phyloP scores from a whole-genome alignment of 53 echinoderm and acorn worm genomes.

The Paracentrotus lividus region DNA sequence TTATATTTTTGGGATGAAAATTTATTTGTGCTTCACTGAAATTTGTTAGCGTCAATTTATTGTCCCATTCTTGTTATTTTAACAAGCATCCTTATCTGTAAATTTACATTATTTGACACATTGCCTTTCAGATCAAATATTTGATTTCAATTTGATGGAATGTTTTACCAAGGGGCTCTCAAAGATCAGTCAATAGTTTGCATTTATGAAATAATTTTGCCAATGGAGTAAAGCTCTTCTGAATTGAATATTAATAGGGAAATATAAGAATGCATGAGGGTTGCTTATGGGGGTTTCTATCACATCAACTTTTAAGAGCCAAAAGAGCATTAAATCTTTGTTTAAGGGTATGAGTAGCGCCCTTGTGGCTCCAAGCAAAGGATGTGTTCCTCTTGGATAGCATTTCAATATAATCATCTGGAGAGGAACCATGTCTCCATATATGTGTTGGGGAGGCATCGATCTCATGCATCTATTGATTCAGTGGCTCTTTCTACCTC shows the following conservation, averaged over 20 bases:
- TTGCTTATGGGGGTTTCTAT: too few species aligned
- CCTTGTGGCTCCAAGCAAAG: too few species aligned
- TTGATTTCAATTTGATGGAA: neutral
- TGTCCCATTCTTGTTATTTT: neutral
- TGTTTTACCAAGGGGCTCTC: neutral
- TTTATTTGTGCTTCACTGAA: neutral
- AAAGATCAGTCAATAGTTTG: neutral
- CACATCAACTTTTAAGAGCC: too few species aligned
- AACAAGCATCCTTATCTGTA: neutral
- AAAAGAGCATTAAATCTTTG: too few species aligned
- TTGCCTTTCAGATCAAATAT: neutral
- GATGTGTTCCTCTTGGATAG: neutral
- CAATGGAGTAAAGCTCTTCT: too few species aligned
- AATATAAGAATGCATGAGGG: too few species aligned
- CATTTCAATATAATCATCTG: slow-evolving; percentile 18
- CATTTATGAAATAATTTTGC: neutral
- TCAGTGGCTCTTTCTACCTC: slow-evolving; percentile 1
- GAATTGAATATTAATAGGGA: too few species aligned
- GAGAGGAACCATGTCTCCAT: slow-evolving; percentile 42
- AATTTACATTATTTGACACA: neutral
- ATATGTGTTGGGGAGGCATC: slow-evolving; percentile 31
- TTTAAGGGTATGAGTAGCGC: too few species aligned
- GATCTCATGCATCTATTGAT: neutral
- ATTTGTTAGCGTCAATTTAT: neutral
- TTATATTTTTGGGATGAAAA: neutral